Conservation (phyloP, 2,888 invertebrate species). For the Meteorus colon region DNA sequence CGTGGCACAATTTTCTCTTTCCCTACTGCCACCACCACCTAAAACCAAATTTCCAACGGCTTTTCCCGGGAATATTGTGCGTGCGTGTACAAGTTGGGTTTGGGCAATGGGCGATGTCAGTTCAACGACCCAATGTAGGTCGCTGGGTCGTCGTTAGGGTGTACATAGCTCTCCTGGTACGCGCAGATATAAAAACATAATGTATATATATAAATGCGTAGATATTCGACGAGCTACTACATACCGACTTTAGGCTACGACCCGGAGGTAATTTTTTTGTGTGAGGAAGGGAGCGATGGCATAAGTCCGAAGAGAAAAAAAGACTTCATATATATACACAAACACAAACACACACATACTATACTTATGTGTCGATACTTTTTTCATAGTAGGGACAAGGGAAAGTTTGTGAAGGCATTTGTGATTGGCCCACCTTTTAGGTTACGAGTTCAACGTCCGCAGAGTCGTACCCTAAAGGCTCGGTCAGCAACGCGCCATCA, state of each 20-base stretch:
- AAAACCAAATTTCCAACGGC: constrained; percentile 2
- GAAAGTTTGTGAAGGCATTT: constrained; percentile 53
- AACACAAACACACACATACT: neutral
- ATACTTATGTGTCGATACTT: neutral
- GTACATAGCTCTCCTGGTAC: constrained; percentile 33
- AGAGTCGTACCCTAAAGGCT: constrained; percentile 37
- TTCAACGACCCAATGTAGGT: constrained; percentile 58
- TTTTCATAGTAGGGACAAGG: constrained; percentile 46
- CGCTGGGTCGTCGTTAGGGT: constrained; percentile 54
- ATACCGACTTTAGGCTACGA: neutral
- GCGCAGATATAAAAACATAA: constrained; percentile 23
- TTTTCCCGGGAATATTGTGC: constrained; percentile 7
- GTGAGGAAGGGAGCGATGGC: neutral
- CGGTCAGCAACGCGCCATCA: constrained; percentile 23
- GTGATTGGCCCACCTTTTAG: constrained; percentile 50
- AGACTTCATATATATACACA: neutral
- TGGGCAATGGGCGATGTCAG: constrained; percentile 25
- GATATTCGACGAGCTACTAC: neutral
- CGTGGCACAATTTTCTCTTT: constrained; percentile 2
- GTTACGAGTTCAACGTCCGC: constrained; percentile 52
- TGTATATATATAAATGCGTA: neutral
- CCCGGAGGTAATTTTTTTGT: constrained; percentile 18
- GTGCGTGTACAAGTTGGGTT: neutral
- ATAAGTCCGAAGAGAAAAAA: neutral
- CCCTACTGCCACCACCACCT: neutral